These are phyloP conservation scores for Typhlichthys eigenmanni DNA, from an alignment of 2,797 vertebrate genomes.

Conservation along the genomic window DNA sequence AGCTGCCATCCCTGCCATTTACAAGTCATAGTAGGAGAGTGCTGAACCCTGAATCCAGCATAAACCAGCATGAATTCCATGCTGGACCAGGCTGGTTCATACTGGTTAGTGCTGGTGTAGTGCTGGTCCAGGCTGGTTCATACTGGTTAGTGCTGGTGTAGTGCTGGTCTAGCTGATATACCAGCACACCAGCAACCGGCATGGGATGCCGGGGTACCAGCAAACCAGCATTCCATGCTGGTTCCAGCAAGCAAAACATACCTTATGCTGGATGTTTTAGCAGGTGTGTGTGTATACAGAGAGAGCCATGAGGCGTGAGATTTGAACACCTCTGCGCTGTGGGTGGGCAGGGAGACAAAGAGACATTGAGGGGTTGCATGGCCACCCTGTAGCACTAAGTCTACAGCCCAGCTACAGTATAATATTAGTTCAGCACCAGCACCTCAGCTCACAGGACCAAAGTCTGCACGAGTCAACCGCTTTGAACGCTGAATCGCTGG, in stretches of 20 bases:
- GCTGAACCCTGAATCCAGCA: slow-evolving; percentile 14
- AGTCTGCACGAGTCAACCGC: slow-evolving; percentile 51
- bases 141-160: too few species aligned
- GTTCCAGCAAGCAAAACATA: too few species aligned
- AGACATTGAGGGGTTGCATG: slow-evolving; percentile 62
- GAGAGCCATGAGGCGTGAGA: slow-evolving; percentile 35
- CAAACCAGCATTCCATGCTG: too few species aligned
- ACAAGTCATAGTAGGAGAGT: slow-evolving; percentile 23
- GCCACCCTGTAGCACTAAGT: slow-evolving; percentile 69
- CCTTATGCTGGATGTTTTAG: neutral
- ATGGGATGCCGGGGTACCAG: too few species aligned
- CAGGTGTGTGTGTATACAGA: neutral
- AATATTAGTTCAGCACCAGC: slow-evolving; percentile 70
- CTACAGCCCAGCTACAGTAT: slow-evolving; percentile 48
- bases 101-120: too few species aligned
- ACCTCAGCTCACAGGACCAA: slow-evolving; percentile 57
- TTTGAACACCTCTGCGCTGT: slow-evolving; percentile 71
- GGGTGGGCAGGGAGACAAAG: slow-evolving; percentile 68
- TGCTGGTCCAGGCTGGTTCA: too few species aligned
- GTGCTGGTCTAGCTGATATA: too few species aligned
- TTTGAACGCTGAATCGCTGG: slow-evolving; percentile 64
- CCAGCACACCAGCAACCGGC: too few species aligned
- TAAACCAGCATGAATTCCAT: too few species aligned
- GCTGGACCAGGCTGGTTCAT: too few species aligned
- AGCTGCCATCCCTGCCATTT: slow-evolving; percentile 30